Percentiles rank a stretch among this genome's conserved stretches.
These are phyloP conservation scores for Lucifuga dentata DNA, from an alignment of 2,113 vertebrate genomes.

Conservation along the genomic window DNA sequence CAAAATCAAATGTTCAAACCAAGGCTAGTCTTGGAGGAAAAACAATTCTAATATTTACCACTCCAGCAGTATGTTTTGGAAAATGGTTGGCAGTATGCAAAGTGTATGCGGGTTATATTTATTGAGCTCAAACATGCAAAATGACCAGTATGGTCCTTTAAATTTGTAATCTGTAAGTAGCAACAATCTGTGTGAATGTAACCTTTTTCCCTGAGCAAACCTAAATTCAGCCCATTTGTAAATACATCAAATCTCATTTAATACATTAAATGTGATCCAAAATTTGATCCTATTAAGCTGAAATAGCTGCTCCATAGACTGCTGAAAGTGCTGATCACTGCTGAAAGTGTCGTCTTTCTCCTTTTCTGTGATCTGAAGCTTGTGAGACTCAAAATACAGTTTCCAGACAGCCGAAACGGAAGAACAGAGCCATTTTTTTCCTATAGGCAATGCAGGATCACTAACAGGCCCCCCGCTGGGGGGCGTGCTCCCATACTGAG, in stretches of 20 bases:
- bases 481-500: constrained; percentile 46
- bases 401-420: constrained; percentile 45
- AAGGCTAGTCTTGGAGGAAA: too few relatives aligned
- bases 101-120: too few relatives aligned
- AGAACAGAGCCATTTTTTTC: constrained; percentile 53
- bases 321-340: background rate
- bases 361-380: background rate
- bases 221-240: background rate
- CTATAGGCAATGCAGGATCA: constrained; percentile 57
- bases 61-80: too few relatives aligned
- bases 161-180: too few relatives aligned
- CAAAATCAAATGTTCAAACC: too few relatives aligned
- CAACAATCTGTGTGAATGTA: constrained; percentile 1
- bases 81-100: too few relatives aligned
- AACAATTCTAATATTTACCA: too few relatives aligned
- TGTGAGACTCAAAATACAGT: constrained; percentile 13
- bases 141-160: background rate
- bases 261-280: background rate
- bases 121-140: too few relatives aligned
- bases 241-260: background rate
- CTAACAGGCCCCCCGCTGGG: constrained; percentile 69
- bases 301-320: background rate
- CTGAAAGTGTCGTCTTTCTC: constrained; percentile 17
- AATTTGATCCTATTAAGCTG: too few relatives aligned
- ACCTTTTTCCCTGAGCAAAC: background rate